phyloP scores from a whole-genome alignment of 1,140 invertebrate genomes.

The Cotesia typhae region DNA sequence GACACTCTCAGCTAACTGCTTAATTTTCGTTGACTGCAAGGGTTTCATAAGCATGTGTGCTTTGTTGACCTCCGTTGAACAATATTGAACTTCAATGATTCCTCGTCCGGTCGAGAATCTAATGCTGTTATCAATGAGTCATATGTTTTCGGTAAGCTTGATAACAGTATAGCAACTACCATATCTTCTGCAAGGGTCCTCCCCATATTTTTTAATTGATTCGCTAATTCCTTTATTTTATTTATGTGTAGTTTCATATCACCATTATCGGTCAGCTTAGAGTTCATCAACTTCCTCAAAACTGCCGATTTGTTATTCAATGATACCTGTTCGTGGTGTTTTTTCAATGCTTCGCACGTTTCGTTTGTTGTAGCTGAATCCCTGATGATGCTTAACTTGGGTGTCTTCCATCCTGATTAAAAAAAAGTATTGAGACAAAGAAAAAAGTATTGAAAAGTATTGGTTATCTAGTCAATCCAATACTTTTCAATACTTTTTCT shows the following conservation, averaged over 20 bases:
- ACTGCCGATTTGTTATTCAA: constrained; percentile 10
- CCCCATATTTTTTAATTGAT: constrained; percentile 13
- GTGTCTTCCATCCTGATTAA: neutral
- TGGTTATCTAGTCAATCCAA: too few species aligned
- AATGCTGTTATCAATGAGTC: neutral
- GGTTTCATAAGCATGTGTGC: too few species aligned
- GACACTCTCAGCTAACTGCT: too few species aligned
- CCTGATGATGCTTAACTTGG: constrained; percentile 14
- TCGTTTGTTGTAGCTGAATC: constrained; percentile 3
- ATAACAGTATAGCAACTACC: constrained; percentile 5
- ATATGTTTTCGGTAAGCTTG: constrained; percentile 12
- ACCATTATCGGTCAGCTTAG: neutral
- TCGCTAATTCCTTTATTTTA: constrained; percentile 1
- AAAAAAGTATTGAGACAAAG: too few species aligned
- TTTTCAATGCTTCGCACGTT: neutral
- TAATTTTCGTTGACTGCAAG: too few species aligned
- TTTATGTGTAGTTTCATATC: constrained; percentile 8
- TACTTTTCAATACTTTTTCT: too few species aligned
- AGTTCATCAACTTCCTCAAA: neutral
- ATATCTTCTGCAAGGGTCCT: constrained; percentile 10
- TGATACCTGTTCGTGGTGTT: constrained; percentile 8
- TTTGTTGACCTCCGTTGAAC: too few species aligned
- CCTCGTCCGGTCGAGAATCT: constrained; percentile 19
- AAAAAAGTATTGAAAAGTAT: too few species aligned
- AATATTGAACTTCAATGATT: neutral